These are phyloP conservation scores for Drosophila seguyi DNA, from an alignment of 1,140 invertebrate species.

Conservation along the genomic window DNA sequence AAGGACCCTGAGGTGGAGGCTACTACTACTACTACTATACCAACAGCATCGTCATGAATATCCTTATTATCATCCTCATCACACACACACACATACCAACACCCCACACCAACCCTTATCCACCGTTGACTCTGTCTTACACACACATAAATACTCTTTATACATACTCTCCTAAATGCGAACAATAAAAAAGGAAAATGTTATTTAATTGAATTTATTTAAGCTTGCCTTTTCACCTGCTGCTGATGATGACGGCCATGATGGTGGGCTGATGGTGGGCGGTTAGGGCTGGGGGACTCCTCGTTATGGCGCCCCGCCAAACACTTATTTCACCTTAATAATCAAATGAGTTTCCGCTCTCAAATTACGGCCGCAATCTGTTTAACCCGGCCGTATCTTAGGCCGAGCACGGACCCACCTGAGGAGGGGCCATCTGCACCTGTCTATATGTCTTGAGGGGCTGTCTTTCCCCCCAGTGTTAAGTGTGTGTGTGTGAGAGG, in stretches of 20 bases:
- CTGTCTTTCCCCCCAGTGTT: not conserved
- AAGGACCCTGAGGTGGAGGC: constrained; percentile 45
- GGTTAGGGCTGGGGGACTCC: not conserved
- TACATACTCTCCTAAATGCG: constrained; percentile 61
- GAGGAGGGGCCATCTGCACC: constrained; percentile 32
- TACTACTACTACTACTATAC: constrained; percentile 52
- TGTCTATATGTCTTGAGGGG: constrained; percentile 62
- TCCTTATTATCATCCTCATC: constrained; percentile 54
- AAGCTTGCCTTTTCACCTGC: constrained; percentile 77
- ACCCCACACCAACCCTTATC: constrained; percentile 16
- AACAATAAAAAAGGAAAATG: constrained; percentile 81
- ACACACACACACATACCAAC: constrained; percentile 21
- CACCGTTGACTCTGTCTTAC: constrained; percentile 26
- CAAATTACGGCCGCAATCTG: constrained; percentile 83
- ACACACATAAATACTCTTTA: constrained; percentile 65
- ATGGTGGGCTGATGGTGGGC: not conserved
- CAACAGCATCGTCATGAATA: constrained; percentile 63
- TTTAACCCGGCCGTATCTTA: constrained; percentile 61
- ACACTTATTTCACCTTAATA: constrained; percentile 82
- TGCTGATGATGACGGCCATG: not conserved
- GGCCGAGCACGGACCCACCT: constrained; percentile 29
- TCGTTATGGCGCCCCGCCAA: constrained; percentile 11
- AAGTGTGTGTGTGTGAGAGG: constrained; percentile 36
- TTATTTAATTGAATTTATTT: constrained; percentile 84
- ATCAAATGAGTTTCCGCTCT: constrained; percentile 82